Base-by-base conservation (phyloP, 2,888 invertebrate genomes). In the Platerodrilus igneus region DNA sequence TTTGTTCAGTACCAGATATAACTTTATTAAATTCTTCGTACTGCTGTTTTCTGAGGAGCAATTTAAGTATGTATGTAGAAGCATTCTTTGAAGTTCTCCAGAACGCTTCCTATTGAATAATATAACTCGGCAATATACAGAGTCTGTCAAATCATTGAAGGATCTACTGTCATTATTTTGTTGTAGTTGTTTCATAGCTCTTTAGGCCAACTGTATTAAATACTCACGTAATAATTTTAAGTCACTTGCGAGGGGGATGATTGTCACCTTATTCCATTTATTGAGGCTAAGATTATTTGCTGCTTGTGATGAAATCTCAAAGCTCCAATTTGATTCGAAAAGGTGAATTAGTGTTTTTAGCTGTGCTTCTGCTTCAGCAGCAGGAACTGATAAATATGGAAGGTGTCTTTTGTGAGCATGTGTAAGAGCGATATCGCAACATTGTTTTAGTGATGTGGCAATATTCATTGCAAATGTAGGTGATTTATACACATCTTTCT, bases 81-180 rank as follows among this genome's bases (percentile, higher is more conserved):
- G 14, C 8, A 27, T n/a, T 40, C 34, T 35, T 25, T 47, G 41
- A 2, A 47, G 31, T 21, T 47, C 45, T 11, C 41, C 45, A 9
- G 41, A 41, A 13, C 41, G 14, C 39, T 38, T 46, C 40, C 48
- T 26, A 18, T 48, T 45, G 14, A 47, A 28, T 15, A 45, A 35
- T 14, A 47, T 14, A 3, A 43, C 28, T 21, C 41, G 14, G 27
- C 41, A 47, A 35, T 20, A 44, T 19, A 41, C 16, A 6, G 41
- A 40, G 39, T 49, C 41, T 22, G 37, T 7, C 22, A 41, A 27
- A 8, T 5, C 16, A 23, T 22, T 18, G 22, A 40, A 47, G 4
- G 43, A 28, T 11, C 5, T 9, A 17, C 20, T 17, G 20, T 43
- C 8, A 0, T 25, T 29, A 17, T 23, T 11, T n/a, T n/a, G n/a